These are phyloP conservation scores for Gasterosteus nipponicus DNA, from an alignment of 2,113 vertebrate genomes.

Conservation along the genomic window DNA sequence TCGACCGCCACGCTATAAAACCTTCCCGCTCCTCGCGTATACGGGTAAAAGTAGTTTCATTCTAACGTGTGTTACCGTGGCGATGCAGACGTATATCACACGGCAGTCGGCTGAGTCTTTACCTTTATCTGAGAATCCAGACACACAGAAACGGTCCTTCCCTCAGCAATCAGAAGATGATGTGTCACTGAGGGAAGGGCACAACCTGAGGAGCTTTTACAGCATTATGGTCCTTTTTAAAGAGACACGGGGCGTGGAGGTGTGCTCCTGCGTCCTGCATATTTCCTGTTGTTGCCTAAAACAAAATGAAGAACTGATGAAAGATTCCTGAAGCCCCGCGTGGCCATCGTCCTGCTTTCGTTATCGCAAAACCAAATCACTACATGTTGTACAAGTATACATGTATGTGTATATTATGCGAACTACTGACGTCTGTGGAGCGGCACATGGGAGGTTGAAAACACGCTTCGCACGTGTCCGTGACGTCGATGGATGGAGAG, in stretches of 20 bases:
- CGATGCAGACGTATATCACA: background rate
- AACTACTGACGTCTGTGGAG: too few relatives aligned
- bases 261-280: background rate
- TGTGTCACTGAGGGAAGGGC: slow-evolving; percentile 49
- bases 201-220: slow-evolving; percentile 54
- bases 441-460: too few relatives aligned
- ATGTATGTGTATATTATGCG: too few relatives aligned
- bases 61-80: background rate
- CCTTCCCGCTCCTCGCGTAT: background rate
- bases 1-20: slow-evolving; percentile 66
- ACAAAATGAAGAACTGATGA: background rate
- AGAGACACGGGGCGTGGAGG: slow-evolving; percentile 56
- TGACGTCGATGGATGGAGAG: slow-evolving; percentile 27
- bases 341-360: background rate
- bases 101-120: slow-evolving; percentile 17
- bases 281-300: background rate
- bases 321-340: background rate
- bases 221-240: slow-evolving; percentile 61
- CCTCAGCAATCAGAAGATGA: slow-evolving; percentile 26
- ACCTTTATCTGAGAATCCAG: slow-evolving; percentile 50
- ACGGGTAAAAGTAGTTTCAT: too few relatives aligned
- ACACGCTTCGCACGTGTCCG: too few relatives aligned
- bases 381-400: background rate
- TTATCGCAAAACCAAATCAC: background rate
- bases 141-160: slow-evolving; percentile 19